Conservation (phyloP, 92 coral and sea anemone species). For the Muricea muricata region DNA sequence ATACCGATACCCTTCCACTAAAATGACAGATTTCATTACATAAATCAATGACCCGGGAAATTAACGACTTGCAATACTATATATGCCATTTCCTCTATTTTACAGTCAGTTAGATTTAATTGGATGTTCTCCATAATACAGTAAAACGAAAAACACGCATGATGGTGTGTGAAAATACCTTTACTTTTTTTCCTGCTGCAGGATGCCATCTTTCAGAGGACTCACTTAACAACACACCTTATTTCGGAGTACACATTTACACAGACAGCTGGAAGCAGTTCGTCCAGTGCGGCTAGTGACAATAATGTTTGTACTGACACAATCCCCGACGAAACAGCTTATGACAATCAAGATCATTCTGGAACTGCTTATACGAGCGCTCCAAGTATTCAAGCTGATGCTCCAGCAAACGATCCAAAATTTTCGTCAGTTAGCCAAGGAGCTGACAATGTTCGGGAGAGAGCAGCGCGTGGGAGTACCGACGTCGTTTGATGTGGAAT, state of each 20-base stretch:
- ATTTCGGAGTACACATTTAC: constrained; percentile 32
- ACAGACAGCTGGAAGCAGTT: constrained; percentile 31
- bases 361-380: not conserved
- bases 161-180: too few species aligned
- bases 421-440: not conserved
- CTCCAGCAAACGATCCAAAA: not conserved
- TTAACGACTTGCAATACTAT: too few species aligned
- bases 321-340: not conserved
- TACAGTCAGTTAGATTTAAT: too few species aligned
- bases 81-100: too few species aligned
- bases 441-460: constrained; percentile 24
- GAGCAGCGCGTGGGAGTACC: not conserved
- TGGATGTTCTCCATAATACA: too few species aligned
- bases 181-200: not conserved
- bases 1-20: too few species aligned
- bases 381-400: not conserved
- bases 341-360: not conserved
- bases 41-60: too few species aligned
- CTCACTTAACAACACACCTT: constrained; percentile 1
- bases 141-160: too few species aligned
- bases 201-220: constrained; percentile 39
- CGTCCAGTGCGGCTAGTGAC: constrained; percentile 9
- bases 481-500: not conserved
- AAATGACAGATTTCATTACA: too few species aligned
- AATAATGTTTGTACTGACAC: not conserved